Percentiles rank a stretch among this genome's conserved stretches.
These are phyloP conservation scores for Sebastes steindachneri DNA, from an alignment of 2,797 vertebrate species.

Conservation along the genomic window DNA sequence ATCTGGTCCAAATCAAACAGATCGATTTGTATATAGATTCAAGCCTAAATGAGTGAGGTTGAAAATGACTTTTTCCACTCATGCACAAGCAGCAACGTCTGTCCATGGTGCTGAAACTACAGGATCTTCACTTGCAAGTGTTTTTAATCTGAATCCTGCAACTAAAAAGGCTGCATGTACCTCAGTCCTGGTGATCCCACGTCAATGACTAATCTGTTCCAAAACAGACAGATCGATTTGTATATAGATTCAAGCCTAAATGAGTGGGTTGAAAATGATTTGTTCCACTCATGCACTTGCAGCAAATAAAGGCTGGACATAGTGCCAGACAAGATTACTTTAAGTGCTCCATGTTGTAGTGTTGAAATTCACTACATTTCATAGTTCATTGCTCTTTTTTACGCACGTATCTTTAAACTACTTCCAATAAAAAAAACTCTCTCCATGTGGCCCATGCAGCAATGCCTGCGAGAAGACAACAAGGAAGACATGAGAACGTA, in stretches of 20 bases:
- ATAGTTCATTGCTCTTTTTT: too few species aligned
- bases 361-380: not conserved
- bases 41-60: slow-evolving; percentile 42
- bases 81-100: not conserved
- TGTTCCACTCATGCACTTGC: not conserved
- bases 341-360: slow-evolving; percentile 46
- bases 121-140: not conserved
- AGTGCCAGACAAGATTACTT: slow-evolving; percentile 27
- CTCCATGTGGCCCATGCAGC: slow-evolving; percentile 62
- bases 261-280: slow-evolving; percentile 43
- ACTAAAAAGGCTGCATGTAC: not conserved
- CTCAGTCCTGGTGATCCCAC: slow-evolving; percentile 7
- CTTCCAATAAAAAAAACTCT: slow-evolving; percentile 36
- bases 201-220: slow-evolving; percentile 45
- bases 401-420: not conserved
- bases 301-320: not conserved
- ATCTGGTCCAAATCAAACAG: slow-evolving; percentile 53
- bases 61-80: slow-evolving; percentile 30
- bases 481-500: slow-evolving; percentile 54
- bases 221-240: slow-evolving; percentile 58
- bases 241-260: slow-evolving; percentile 45
- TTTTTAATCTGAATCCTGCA: not conserved
- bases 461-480: slow-evolving; percentile 9
- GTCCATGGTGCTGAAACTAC: slow-evolving; percentile 48
- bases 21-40: slow-evolving; percentile 55